These are phyloP conservation scores for Electrophaes corylata DNA, from an alignment of 2,888 invertebrate species.

Conservation along the genomic window DNA sequence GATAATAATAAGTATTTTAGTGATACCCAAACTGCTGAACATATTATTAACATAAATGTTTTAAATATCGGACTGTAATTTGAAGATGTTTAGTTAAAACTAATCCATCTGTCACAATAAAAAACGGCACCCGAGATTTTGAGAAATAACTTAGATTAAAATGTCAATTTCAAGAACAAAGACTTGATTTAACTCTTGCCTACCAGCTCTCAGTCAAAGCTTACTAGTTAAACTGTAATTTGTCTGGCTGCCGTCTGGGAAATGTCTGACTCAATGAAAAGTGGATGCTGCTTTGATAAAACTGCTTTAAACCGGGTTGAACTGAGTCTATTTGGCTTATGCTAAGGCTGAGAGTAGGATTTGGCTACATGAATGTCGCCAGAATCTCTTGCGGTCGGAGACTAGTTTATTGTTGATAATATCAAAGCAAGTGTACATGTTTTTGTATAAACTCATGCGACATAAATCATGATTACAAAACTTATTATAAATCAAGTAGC, in stretches of 20 bases:
- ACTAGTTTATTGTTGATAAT: neutral
- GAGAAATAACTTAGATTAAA: neutral
- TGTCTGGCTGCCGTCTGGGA: conserved; percentile 36
- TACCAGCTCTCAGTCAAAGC: conserved; percentile 9
- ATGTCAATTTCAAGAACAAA: neutral
- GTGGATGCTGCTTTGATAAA: conserved; percentile 29
- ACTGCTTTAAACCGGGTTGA: conserved; percentile 26
- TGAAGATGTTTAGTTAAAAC: neutral
- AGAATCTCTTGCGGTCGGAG: neutral
- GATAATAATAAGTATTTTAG: too few species aligned
- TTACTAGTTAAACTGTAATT: conserved; percentile 41
- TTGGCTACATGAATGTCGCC: conserved; percentile 1
- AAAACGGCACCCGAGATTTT: neutral
- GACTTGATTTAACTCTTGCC: neutral
- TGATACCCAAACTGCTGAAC: too few species aligned
- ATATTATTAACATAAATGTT: neutral
- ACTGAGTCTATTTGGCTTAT: conserved; percentile 15
- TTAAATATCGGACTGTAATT: neutral
- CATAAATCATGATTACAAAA: too few species aligned
- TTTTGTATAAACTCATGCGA: too few species aligned
- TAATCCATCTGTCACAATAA: neutral
- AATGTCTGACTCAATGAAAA: conserved; percentile 35
- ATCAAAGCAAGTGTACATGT: too few species aligned
- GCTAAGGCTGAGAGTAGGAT: conserved; percentile 8
- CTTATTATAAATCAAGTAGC: neutral